A percentile compares a stretch with the other conserved stretches of the same genome.
Conservation (phyloP, 1,140 invertebrate species). For the Glossosoma conforme region DNA sequence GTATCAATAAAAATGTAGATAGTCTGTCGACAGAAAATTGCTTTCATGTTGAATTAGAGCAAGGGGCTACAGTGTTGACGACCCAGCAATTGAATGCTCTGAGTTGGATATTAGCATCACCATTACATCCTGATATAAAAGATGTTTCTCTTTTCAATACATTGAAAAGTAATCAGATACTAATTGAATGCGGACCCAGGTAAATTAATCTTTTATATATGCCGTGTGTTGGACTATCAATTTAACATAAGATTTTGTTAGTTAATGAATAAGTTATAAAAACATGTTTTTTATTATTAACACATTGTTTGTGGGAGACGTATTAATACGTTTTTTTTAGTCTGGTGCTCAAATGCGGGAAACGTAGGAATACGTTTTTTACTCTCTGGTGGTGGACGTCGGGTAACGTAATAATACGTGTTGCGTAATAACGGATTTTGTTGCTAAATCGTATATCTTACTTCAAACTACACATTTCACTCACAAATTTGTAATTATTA, state of each 20-base stretch:
- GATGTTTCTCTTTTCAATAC: conserved; percentile 43
- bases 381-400: not conserved
- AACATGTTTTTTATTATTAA: not conserved
- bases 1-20: conserved; percentile 40
- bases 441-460: no score
- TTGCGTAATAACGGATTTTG: no score
- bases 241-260: no score
- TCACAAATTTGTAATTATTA: no score
- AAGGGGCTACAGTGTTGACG: conserved; percentile 46
- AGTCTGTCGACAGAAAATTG: conserved; percentile 68
- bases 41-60: conserved; percentile 67
- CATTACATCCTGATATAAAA: conserved; percentile 54
- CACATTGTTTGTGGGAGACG: not conserved
- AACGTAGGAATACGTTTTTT: no score
- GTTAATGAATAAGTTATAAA: not conserved
- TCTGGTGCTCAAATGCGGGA: no score
- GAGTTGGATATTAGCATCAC: conserved; percentile 66
- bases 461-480: no score
- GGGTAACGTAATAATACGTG: no score
- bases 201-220: conserved; percentile 39
- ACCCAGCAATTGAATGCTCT: conserved; percentile 55
- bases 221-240: no score
- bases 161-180: conserved; percentile 39
- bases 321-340: not conserved
- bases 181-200: conserved; percentile 79